These are phyloP conservation scores for Patella ulyssiponensis DNA, from an alignment of 2,888 invertebrate genomes.

Conservation along the genomic window DNA sequence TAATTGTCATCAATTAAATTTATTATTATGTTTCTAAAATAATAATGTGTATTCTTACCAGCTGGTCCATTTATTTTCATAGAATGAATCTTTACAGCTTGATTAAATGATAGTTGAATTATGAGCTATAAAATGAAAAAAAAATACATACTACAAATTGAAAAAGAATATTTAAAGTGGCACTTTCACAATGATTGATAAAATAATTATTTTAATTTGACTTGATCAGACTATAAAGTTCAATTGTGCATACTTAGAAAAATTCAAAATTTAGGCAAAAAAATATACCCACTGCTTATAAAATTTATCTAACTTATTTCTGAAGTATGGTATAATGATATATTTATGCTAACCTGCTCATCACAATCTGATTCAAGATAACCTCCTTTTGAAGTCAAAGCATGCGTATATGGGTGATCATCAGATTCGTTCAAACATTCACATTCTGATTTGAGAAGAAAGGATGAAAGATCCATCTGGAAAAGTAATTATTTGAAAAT, in stretches of 20 bases:
- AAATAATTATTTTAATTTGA: too few species aligned
- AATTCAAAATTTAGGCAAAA: too few species aligned
- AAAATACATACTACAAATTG: background rate
- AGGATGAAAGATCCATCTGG: conserved; percentile 90
- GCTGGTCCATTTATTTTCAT: conserved; percentile 74
- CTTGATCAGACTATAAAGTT: too few species aligned
- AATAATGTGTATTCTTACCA: conserved; percentile 48
- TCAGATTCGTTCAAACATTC: conserved; percentile 97
- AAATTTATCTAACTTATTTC: too few species aligned
- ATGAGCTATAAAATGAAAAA: conserved; percentile 79
- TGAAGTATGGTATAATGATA: background rate
- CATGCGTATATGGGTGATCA: conserved; percentile 86
- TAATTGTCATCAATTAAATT: too few species aligned
- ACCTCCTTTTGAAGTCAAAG: conserved; percentile 66
- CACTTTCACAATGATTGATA: too few species aligned
- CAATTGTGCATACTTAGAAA: too few species aligned
- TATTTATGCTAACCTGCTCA: conserved; percentile 79
- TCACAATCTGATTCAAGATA: conserved; percentile 84
- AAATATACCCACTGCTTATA: too few species aligned
- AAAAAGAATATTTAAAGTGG: too few species aligned
- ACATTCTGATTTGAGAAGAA: conserved; percentile 89
- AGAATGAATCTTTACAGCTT: conserved; percentile 95
- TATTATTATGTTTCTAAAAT: too few species aligned
- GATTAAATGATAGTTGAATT: conserved; percentile 87
- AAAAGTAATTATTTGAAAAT: conserved; percentile 56